Conservation (phyloP, 2,113 vertebrate genomes). For the Menidia beryllina region DNA sequence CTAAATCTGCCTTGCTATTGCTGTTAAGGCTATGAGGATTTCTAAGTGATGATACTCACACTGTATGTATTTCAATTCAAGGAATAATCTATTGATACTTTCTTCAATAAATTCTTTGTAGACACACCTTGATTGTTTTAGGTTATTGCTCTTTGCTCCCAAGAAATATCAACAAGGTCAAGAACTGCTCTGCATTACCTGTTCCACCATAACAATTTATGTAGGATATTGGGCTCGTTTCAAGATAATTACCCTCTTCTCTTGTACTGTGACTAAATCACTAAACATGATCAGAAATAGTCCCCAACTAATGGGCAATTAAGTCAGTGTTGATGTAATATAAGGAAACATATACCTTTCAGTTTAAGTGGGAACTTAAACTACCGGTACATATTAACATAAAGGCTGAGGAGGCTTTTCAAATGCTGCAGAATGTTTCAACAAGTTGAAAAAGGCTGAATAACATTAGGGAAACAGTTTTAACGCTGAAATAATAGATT, state of each 20-base stretch:
- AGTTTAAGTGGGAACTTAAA: no score
- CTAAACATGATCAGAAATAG: neutral
- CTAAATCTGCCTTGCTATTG: neutral
- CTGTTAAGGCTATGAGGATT: neutral
- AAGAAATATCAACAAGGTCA: conserved; percentile 1
- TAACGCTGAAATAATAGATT: no score
- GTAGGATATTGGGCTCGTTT: no score
- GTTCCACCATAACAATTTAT: neutral
- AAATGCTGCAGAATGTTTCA: no score
- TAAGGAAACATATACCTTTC: no score
- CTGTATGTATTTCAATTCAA: neutral
- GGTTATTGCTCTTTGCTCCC: neutral
- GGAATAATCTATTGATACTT: neutral
- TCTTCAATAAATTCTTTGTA: neutral
- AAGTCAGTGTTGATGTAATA: no score
- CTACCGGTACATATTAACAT: no score
- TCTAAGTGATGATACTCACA: neutral
- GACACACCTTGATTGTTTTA: neutral
- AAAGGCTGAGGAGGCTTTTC: no score
- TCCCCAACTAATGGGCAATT: neutral
- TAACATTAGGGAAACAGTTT: no score
- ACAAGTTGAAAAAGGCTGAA: no score
- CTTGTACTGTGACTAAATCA: neutral
- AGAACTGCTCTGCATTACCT: neutral
- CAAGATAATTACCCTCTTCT: neutral